Evolutionary conservation across 2,888 invertebrate species (phyloP), one percentile per base, ranked within the genome.

Genomic region (Agriopis marginaria): DNA sequence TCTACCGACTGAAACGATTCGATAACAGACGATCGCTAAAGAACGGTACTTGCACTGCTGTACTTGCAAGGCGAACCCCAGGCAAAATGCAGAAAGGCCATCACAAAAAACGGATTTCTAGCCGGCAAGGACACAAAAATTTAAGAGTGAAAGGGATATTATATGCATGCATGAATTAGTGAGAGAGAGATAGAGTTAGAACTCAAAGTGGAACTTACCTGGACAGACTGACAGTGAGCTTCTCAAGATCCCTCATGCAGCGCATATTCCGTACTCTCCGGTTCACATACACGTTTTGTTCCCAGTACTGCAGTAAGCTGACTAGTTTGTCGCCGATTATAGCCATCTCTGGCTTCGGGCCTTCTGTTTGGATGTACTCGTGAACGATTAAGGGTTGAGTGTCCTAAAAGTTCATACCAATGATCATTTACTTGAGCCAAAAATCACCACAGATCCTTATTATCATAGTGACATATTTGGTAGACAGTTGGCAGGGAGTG

Each of bases 231-330:
- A 93, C 82, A 7, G 94, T 81, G 14, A 94, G 74, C n/a, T 82
- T 85, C 72, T 94, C 93, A 39, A 93, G 90, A 82, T 45, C 75
- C 78, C 54, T 73, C 85, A 68, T 85, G 89, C 58, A 58, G 7
- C 62, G 56, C 85, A 83, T 32, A 82, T 83, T 0, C 82, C 80
- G 0, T 77, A 12, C 82, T 67, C 7, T 66, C 44, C 77, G 49
- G 49, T 70, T 23, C 44, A 77, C 71, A 66, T 90, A 93, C 64
- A 92, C 86, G 66, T 90, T 89, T 9, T 82, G 80, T 72, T 94
- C 93, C 94, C 94, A 94, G 63, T 91, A 94, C 17, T 93, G 90
- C 0, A 94, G 80, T 0, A 94, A 74, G 0, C 93, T 90, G 14
- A 94, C 86, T 1, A 94, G 73, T 66, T 93, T 94, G 40, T 94